Evolutionary conservation across 2,888 invertebrate genomes (phyloP), one percentile per base, ranked within the genome.

Genomic region (Drosophila koepferae): DNA sequence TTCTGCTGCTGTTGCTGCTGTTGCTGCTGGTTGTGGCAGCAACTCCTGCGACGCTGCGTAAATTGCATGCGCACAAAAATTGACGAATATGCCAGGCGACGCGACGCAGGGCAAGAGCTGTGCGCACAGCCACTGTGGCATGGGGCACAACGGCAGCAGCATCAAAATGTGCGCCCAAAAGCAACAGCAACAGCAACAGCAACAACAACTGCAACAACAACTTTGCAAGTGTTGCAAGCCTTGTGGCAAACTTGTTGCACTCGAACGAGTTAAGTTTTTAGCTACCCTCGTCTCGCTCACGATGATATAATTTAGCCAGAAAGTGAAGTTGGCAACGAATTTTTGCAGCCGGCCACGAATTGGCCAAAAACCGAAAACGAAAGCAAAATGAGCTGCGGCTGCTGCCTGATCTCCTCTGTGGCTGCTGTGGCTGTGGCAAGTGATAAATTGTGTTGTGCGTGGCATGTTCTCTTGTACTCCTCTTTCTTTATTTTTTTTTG

Each of bases 51-150:
- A 74, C 79, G 87, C 89, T 90, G 90, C 89, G 90, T 90, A 90
- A 89, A 90, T 86, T 89, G 86, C 86, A 86, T 86, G 89, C 90
- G 87, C 87, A 90, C 87, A 89, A 90, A 90, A 87, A 87, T 87
- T 86, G 86, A 86, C 90, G 86, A 86, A 86, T 86, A 86, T 86
- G 86, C 86, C 89, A 84, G 87, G 75, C 89, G 85, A 86, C 90
- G 75, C 89, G 85, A 86, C 90, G 81, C 78, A 72, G 44, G 80
- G 79, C 82, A 64, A 67, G 67, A 55, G 49, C 49, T n/a, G 77
- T n/a, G 77, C 59, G 40, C 55, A 16, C 46, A 60, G 48, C 3
- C 65, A 54, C 60, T 31, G 55, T 67, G 40, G 69, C 54, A 58
- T 58, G 31, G 60, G 43, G 72, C 49, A 49, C 41, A 63, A 31